These are phyloP conservation scores for Limnephilus rhombicus DNA, from an alignment of 2,888 invertebrate genomes.

Conservation along the genomic window DNA sequence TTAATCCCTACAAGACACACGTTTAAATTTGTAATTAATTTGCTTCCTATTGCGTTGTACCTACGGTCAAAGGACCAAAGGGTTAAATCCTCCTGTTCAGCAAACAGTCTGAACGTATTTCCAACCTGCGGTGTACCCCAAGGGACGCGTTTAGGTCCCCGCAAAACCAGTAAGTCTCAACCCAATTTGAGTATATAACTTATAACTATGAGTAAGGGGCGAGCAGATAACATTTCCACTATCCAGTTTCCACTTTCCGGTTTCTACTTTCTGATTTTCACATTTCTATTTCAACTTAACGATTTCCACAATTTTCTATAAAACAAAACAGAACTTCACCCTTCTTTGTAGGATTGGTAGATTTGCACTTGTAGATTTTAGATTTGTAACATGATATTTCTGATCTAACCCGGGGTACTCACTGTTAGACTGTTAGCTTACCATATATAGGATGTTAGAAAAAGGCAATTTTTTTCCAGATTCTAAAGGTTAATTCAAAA, in stretches of 20 bases:
- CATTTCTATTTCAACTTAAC: too few relatives aligned
- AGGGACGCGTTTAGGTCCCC: slow-evolving; percentile 3
- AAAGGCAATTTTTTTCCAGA: too few relatives aligned
- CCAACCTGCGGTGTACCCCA: background rate
- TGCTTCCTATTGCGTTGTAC: background rate
- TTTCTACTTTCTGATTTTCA: too few relatives aligned
- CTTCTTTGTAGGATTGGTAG: too few relatives aligned
- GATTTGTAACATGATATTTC: too few relatives aligned
- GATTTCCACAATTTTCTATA: too few relatives aligned
- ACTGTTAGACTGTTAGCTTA: too few relatives aligned
- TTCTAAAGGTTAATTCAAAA: too few relatives aligned
- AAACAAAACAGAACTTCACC: too few relatives aligned
- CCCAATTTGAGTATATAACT: background rate
- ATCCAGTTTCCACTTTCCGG: background rate
- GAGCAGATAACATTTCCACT: background rate
- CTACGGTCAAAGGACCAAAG: background rate
- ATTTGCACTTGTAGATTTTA: too few relatives aligned
- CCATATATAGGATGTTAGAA: too few relatives aligned
- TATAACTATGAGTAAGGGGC: background rate
- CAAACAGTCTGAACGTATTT: background rate
- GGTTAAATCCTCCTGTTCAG: background rate
- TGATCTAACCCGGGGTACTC: too few relatives aligned
- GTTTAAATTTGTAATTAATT: background rate
- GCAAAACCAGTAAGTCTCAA: background rate
- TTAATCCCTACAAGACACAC: background rate